A percentile compares a stretch with the other conserved stretches of the same genome.
These are phyloP conservation scores for Myotis yumanensis DNA, from an alignment of 2,113 vertebrate species.

Conservation along the genomic window DNA sequence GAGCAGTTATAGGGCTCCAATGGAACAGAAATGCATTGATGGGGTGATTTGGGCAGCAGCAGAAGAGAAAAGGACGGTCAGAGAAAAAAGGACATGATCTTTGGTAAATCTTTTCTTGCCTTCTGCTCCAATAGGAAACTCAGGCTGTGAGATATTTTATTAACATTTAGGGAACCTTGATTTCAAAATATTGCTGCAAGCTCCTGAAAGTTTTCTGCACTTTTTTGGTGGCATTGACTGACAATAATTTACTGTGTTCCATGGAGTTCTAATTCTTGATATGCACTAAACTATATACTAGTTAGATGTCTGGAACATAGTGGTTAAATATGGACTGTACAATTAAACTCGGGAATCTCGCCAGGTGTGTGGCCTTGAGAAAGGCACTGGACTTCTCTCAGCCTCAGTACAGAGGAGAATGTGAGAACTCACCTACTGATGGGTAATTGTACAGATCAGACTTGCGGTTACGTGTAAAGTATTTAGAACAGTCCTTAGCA, in stretches of 20 bases:
- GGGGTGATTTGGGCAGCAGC: not conserved
- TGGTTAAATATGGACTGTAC: not conserved
- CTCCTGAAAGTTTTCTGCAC: not conserved
- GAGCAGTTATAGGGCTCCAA: conserved; percentile 32
- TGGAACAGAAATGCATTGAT: not conserved
- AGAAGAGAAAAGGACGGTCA: not conserved
- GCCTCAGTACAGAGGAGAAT: not conserved
- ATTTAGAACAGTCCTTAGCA: not conserved
- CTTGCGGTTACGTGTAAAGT: not conserved
- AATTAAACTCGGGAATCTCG: not conserved
- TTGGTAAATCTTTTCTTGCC: not conserved
- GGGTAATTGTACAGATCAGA: not conserved
- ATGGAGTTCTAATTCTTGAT: not conserved
- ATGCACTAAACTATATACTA: not conserved
- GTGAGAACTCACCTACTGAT: not conserved
- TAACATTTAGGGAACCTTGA: not conserved
- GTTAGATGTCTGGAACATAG: not conserved
- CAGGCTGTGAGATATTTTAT: not conserved
- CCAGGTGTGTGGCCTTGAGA: not conserved
- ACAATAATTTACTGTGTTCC: not conserved
- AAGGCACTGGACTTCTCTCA: not conserved
- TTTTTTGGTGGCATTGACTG: not conserved
- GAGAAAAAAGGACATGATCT: not conserved
- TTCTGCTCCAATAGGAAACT: not conserved
- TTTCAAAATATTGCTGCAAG: not conserved